phyloP scores from a whole-genome alignment of 2,888 invertebrate genomes.

The Acanthacorydalis orientalis region DNA sequence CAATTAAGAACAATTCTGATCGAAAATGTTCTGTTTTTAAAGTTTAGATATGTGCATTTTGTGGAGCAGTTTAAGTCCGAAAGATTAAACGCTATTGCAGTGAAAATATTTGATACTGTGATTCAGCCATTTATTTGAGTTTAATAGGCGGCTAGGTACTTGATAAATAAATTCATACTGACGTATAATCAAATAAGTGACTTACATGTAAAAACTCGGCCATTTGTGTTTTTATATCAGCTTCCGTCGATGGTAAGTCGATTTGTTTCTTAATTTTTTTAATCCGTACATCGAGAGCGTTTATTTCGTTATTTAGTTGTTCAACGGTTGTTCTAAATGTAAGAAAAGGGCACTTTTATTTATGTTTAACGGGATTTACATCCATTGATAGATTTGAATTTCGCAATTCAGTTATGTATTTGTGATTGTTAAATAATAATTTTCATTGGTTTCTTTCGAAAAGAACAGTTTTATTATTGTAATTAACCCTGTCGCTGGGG shows the following conservation, averaged over 20 bases:
- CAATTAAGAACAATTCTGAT: no score
- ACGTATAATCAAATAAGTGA: no score
- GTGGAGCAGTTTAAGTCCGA: no score
- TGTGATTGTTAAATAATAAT: no score
- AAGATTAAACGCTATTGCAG: no score
- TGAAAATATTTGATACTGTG: background rate
- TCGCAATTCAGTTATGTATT: no score
- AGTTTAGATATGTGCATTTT: no score
- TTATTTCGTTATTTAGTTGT: constrained; percentile 75
- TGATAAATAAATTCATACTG: background rate
- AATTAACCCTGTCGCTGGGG: no score
- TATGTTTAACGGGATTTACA: background rate
- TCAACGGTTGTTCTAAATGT: constrained; percentile 66
- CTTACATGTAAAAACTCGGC: constrained; percentile 64
- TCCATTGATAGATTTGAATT: no score
- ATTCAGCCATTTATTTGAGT: background rate
- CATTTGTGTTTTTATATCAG: constrained; percentile 77
- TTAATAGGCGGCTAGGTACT: background rate
- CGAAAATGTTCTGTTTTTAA: no score
- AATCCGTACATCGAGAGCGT: constrained; percentile 61
- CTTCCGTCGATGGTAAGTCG: constrained; percentile 53
- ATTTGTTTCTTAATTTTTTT: constrained; percentile 66
- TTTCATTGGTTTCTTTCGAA: no score
- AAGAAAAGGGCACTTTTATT: background rate
- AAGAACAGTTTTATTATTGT: no score